These are phyloP conservation scores for Pteropus alecto DNA, from an alignment of 2,113 vertebrate species.

Conservation along the genomic window DNA sequence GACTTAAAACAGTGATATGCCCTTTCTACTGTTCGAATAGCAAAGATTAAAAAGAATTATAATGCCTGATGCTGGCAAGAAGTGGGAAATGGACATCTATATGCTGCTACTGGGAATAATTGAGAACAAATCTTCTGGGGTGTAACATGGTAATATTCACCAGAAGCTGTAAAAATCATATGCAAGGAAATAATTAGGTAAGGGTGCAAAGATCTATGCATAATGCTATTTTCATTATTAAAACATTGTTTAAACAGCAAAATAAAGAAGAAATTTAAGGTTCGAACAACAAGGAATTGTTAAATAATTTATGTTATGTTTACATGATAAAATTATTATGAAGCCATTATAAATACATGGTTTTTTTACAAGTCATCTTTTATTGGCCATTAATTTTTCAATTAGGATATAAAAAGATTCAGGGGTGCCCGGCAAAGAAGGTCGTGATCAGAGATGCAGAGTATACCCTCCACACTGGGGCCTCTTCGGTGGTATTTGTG, in stretches of 20 bases:
- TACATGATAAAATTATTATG: slow-evolving; percentile 40
- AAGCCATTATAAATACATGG: neutral
- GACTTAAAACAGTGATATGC: neutral
- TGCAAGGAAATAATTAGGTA: slow-evolving; percentile 13
- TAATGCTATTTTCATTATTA: neutral
- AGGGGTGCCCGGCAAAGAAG: neutral
- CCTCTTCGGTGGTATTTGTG: neutral
- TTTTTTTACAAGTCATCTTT: neutral
- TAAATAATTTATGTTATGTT: slow-evolving; percentile 55
- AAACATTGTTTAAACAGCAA: neutral
- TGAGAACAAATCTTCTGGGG: neutral
- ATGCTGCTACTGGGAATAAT: neutral
- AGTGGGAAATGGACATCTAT: neutral
- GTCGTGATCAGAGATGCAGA: neutral
- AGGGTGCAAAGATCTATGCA: neutral
- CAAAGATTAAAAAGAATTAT: slow-evolving; percentile 18
- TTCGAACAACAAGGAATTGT: slow-evolving; percentile 36
- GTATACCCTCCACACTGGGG: neutral
- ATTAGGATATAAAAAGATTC: neutral
- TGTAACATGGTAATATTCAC: neutral
- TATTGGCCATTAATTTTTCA: neutral
- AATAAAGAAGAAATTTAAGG: slow-evolving; percentile 35
- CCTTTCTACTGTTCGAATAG: neutral
- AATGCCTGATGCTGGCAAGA: neutral
- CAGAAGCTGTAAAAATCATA: neutral